Evolutionary conservation across 2,888 invertebrate genomes (phyloP).

Genomic region (Leptinotarsa haldemani): DNA sequence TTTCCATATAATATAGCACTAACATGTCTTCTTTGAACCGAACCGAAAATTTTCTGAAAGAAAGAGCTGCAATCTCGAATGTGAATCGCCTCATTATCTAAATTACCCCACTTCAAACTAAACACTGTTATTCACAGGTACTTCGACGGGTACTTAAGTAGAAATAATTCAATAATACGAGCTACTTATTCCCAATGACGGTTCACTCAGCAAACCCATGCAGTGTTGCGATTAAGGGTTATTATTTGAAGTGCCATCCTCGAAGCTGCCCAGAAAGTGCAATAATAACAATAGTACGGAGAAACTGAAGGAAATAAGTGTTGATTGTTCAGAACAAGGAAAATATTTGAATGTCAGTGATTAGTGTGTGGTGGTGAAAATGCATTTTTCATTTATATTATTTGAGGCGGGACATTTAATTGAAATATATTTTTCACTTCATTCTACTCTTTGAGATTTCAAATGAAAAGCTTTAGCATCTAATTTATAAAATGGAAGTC

Average conservation of each 20-base stretch:
- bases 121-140: constrained; percentile 24
- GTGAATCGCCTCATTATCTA: background rate
- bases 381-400: too few species aligned
- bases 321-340: too few species aligned
- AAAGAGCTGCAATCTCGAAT: background rate
- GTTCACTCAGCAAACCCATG: constrained; percentile 23
- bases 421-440: too few species aligned
- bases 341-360: too few species aligned
- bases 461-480: too few species aligned
- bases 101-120: constrained; percentile 9
- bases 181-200: constrained; percentile 36
- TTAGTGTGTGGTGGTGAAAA: too few species aligned
- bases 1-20: too few species aligned
- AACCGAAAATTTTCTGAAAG: background rate
- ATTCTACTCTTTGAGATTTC: too few species aligned
- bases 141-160: constrained; percentile 43
- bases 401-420: too few species aligned
- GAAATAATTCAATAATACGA: constrained; percentile 47
- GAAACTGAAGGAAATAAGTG: background rate
- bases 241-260: constrained; percentile 53
- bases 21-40: too few species aligned
- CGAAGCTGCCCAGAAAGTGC: constrained; percentile 50
- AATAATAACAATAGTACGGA: constrained; percentile 54
- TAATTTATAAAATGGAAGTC: too few species aligned
- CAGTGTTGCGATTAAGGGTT: constrained; percentile 46